Evolutionary conservation across 2,888 invertebrate species (phyloP), one percentile per base, ranked within the genome.

Genomic region (Leucozona laternaria): DNA sequence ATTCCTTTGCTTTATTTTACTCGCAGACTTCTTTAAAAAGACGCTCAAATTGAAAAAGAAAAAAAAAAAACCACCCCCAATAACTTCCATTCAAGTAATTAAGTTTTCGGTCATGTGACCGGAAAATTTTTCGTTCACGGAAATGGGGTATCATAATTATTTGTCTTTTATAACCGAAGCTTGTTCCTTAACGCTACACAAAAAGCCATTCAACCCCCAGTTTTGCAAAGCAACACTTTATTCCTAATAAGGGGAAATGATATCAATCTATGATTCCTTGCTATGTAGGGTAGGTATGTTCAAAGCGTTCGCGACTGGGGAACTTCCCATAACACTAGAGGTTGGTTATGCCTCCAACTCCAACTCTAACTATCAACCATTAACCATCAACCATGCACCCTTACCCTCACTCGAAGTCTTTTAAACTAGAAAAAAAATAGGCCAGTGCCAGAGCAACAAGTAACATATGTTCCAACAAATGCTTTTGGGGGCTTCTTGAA

Each of bases 31-130:
- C 45, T 55, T 40, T 17, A 68, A 43, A 31, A 31, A 55, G 20
- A 53, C 43, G n/a, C 13, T 17, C 7, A 43, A 66, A 60, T 55
- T 22, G 11, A 37, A 62, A 34, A 43, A 40, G 1, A n/a, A 37
- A 1, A 43, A 45, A 53, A 45, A 62, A 48, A 40, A 25, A 48
- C 20, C 10, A 40, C 73, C 57, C 68, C 53, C 25, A 15, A 58
- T 70, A 79, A 75, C 72, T 76, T 58, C 72, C 55, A 58, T 73
- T 58, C 71, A 68, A 86, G 72, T 66, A 88, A 88, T 88, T 88
- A 88, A 88, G 88, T 88, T 88, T 83, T 85, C 83, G 81, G 85
- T 88, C 85, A 86, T 88, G 88, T 88, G 83, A 86, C 88, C 88
- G 88, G 83, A 88, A 88, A 88, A 88, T 81, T 72, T 81, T 48